Evolutionary conservation across 2,888 invertebrate species (phyloP).

Genomic region (Mongoloraphidia duomilia): DNA sequence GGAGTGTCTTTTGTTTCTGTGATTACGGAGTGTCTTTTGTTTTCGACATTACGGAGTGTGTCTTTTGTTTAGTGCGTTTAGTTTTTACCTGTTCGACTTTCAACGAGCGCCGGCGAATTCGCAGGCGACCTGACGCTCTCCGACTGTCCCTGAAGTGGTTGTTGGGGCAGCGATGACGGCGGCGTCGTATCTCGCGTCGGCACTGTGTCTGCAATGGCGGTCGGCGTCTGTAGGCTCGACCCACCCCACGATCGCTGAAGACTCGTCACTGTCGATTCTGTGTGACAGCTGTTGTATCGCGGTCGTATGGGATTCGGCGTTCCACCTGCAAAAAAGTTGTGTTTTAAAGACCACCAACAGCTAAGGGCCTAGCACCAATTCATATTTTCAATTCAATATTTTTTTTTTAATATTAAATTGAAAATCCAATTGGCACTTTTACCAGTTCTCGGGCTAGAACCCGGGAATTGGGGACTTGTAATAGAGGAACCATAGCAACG

Average conservation of each 20-base stretch:
- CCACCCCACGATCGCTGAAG: slow-evolving; percentile 11
- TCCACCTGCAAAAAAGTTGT: slow-evolving; percentile 31
- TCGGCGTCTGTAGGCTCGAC: slow-evolving; percentile 1
- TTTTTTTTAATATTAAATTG: too few species aligned
- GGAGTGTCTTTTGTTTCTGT: too few species aligned
- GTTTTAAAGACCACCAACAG: too few species aligned
- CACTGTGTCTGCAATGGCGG: neutral
- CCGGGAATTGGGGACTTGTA: too few species aligned
- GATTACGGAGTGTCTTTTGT: too few species aligned
- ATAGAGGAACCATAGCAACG: too few species aligned
- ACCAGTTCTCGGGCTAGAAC: too few species aligned
- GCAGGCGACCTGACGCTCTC: slow-evolving; percentile 27
- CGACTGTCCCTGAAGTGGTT: slow-evolving; percentile 26
- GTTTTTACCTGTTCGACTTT: slow-evolving; percentile 22
- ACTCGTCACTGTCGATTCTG: slow-evolving; percentile 25
- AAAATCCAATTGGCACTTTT: too few species aligned
- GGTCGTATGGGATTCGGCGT: slow-evolving; percentile 37
- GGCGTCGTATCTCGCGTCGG: slow-evolving; percentile 3
- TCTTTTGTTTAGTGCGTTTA: too few species aligned
- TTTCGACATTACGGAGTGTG: too few species aligned
- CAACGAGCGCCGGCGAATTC: slow-evolving; percentile 26
- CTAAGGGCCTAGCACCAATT: too few species aligned
- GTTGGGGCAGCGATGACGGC: slow-evolving; percentile 29
- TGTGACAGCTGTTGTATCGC: slow-evolving; percentile 39
- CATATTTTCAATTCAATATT: too few species aligned